Conservation (phyloP, 2,888 invertebrate genomes). For the Orthosia cruda region DNA sequence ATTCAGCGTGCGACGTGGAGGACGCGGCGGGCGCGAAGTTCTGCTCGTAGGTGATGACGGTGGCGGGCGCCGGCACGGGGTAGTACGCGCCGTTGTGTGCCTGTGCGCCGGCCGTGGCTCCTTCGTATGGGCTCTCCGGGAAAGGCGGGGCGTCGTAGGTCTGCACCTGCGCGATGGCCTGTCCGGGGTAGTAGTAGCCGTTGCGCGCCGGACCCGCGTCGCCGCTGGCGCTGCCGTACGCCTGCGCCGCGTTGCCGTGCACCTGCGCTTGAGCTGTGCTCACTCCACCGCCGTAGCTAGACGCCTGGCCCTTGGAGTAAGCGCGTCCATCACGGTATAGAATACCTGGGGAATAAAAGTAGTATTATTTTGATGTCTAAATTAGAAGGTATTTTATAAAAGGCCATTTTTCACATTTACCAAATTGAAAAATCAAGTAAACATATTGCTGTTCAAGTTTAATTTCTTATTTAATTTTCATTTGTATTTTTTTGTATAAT, state of each 20-base stretch:
- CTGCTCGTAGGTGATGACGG: conserved; percentile 84
- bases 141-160: conserved; percentile 36
- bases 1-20: conserved; percentile 77
- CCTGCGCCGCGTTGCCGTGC: conserved; percentile 72
- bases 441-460: no score
- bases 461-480: no score
- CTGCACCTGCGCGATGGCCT: conserved; percentile 75
- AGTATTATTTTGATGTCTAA: conserved; percentile 68
- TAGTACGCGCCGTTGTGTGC: conserved; percentile 76
- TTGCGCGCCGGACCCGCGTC: conserved; percentile 72
- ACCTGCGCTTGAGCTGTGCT: conserved; percentile 79
- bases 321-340: conserved; percentile 85
- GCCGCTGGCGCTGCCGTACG: conserved; percentile 52
- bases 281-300: conserved; percentile 76
- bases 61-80: conserved; percentile 81
- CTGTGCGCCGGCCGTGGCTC: conserved; percentile 68
- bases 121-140: conserved; percentile 58
- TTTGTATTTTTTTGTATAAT: no score
- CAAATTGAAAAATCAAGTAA: not conserved
- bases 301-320: conserved; percentile 80
- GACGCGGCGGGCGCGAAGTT: conserved; percentile 77
- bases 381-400: conserved; percentile 81
- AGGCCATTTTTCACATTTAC: not conserved
- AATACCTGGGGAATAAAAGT: conserved; percentile 72
- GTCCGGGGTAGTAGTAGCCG: conserved; percentile 76